Percentiles rank a stretch among this genome's conserved stretches.
Conservation (phyloP, 2,797 vertebrate genomes). For the Pelobates cultripes region DNA sequence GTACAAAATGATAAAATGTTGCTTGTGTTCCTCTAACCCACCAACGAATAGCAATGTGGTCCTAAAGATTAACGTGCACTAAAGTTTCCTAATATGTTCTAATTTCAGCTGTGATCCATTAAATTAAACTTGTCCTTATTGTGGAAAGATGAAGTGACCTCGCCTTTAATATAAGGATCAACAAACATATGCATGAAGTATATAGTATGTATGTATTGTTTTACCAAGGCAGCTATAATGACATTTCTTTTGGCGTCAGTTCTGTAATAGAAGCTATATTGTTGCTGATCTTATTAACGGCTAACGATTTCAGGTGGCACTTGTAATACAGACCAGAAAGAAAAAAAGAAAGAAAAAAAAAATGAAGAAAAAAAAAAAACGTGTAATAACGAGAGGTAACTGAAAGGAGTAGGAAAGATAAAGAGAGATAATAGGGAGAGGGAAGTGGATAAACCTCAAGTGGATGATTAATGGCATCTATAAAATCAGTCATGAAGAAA, state of each 20-base stretch:
- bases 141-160: neutral
- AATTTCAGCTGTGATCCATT: neutral
- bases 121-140: neutral
- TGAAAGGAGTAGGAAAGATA: too few relatives aligned
- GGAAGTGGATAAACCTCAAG: neutral
- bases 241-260: neutral
- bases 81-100: neutral
- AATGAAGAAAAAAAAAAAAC: too few relatives aligned
- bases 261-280: too few relatives aligned
- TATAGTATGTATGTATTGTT: neutral
- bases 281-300: neutral
- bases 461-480: neutral
- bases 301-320: neutral
- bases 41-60: neutral
- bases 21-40: neutral
- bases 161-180: neutral
- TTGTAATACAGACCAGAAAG: too few relatives aligned
- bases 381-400: too few relatives aligned
- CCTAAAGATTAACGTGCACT: neutral
- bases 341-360: too few relatives aligned
- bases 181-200: too few relatives aligned
- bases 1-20: neutral
- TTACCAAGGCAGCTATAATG: neutral
- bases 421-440: neutral
- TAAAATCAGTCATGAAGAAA: neutral